These are phyloP conservation scores for Scaptomyza cyrtandrae DNA, from an alignment of 2,888 invertebrate species.

Conservation along the genomic window DNA sequence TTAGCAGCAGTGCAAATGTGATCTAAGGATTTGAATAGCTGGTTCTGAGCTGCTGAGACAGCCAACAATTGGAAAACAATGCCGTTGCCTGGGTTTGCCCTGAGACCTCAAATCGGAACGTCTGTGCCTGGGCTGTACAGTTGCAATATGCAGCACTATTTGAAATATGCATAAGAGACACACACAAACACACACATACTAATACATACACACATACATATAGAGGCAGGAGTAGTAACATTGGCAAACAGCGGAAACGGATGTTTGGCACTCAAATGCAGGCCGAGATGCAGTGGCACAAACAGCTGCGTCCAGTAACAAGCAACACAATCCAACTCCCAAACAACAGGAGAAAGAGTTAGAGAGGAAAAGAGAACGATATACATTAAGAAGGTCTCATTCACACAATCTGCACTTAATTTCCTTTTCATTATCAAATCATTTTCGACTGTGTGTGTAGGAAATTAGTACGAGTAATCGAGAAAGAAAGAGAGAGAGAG, in stretches of 20 bases:
- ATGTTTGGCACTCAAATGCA: slow-evolving; percentile 72
- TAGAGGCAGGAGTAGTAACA: slow-evolving; percentile 35
- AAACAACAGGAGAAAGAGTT: background rate
- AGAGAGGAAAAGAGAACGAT: too few relatives aligned
- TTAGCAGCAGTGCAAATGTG: slow-evolving; percentile 27
- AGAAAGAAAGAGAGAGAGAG: slow-evolving; percentile 34
- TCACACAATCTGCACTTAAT: slow-evolving; percentile 55
- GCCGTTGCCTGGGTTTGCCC: slow-evolving; percentile 28
- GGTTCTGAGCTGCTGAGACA: slow-evolving; percentile 9
- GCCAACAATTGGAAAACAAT: slow-evolving; percentile 50
- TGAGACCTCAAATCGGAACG: slow-evolving; percentile 34
- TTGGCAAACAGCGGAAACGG: slow-evolving; percentile 62
- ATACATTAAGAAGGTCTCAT: background rate
- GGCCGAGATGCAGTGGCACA: slow-evolving; percentile 46
- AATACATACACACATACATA: slow-evolving; percentile 16
- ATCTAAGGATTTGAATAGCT: slow-evolving; percentile 19
- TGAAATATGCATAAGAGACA: slow-evolving; percentile 59
- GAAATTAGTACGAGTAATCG: slow-evolving; percentile 63
- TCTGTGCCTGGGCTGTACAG: slow-evolving; percentile 28
- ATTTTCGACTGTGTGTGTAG: slow-evolving; percentile 56
- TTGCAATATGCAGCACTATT: slow-evolving; percentile 58
- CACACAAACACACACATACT: slow-evolving; percentile 21
- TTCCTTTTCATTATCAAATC: slow-evolving; percentile 73
- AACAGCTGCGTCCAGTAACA: slow-evolving; percentile 41
- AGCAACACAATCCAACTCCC: slow-evolving; percentile 1